These are phyloP conservation scores for Acanthurus leucopareius DNA, from an alignment of 2,797 vertebrate genomes.

Conservation along the genomic window DNA sequence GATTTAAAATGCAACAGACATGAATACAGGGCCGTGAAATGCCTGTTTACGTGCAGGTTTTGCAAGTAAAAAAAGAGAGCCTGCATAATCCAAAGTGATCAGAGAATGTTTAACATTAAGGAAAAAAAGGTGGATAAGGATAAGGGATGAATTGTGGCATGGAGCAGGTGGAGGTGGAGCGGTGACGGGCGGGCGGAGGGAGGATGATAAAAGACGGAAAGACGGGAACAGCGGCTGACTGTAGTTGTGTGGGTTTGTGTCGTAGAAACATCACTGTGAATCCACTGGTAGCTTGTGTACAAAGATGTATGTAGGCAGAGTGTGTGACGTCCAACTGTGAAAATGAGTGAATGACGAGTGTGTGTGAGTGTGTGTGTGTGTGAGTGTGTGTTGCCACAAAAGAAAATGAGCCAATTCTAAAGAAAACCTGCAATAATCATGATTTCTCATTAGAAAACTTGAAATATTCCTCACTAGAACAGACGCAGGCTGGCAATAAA, in stretches of 20 bases:
- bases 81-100: conserved; percentile 32
- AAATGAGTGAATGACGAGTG: conserved; percentile 25
- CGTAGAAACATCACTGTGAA: conserved; percentile 61
- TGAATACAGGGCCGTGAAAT: not conserved
- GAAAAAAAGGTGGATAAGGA: conserved; percentile 1
- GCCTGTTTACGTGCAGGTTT: not conserved
- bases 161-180: conserved; percentile 49
- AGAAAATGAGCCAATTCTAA: conserved; percentile 58
- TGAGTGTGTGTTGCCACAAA: conserved; percentile 7
- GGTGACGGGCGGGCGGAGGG: conserved; percentile 30
- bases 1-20: not conserved
- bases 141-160: conserved; percentile 4
- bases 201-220: conserved; percentile 27
- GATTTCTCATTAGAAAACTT: conserved; percentile 28
- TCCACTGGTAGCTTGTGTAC: conserved; percentile 54
- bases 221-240: conserved; percentile 38
- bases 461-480: conserved; percentile 13
- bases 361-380: conserved; percentile 15
- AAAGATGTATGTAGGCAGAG: conserved; percentile 46
- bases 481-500: conserved; percentile 25
- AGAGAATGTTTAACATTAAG: conserved; percentile 41
- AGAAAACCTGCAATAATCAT: conserved; percentile 25
- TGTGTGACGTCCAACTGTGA: conserved; percentile 43
- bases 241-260: conserved; percentile 31
- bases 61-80: conserved; percentile 19